Evolutionary conservation across 1,140 invertebrate species (phyloP).

Genomic region (Heliconius congener): DNA sequence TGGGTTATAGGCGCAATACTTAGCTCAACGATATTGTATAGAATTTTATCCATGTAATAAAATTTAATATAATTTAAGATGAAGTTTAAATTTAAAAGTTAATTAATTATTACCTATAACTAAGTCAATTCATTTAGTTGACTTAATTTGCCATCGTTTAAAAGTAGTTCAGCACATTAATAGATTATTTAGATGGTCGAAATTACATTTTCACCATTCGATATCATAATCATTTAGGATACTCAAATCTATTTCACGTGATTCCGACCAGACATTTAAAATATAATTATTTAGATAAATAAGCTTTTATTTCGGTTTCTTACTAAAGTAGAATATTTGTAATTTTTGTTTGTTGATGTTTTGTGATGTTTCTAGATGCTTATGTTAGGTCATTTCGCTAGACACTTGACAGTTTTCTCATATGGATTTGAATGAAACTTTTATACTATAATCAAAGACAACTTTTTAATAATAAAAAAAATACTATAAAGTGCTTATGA

Average conservation of each 20-base stretch:
- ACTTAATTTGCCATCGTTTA: constrained; percentile 24
- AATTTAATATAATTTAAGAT: neutral
- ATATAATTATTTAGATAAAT: constrained; percentile 12
- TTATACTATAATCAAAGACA: neutral
- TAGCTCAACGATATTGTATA: neutral
- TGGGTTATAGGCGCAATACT: constrained; percentile 49
- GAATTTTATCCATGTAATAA: neutral
- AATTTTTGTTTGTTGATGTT: too few species aligned
- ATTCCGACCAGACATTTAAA: constrained; percentile 23
- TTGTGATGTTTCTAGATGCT: constrained; percentile 68
- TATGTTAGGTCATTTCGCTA: constrained; percentile 64
- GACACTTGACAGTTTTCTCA: constrained; percentile 57
- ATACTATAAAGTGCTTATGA: constrained; percentile 15
- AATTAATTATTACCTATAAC: constrained; percentile 32
- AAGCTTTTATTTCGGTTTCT: constrained; percentile 20
- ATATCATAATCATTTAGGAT: constrained; percentile 16
- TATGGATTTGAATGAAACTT: neutral
- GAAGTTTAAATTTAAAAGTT: constrained; percentile 2
- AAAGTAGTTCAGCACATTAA: constrained; percentile 32
- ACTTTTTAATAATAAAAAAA: neutral
- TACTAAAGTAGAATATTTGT: constrained; percentile 24
- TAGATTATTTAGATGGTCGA: constrained; percentile 26
- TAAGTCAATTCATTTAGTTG: constrained; percentile 33
- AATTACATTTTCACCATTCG: constrained; percentile 25
- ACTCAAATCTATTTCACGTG: constrained; percentile 8